These are phyloP conservation scores for Scrobipalpa costella DNA, from an alignment of 2,888 invertebrate genomes.

Conservation along the genomic window DNA sequence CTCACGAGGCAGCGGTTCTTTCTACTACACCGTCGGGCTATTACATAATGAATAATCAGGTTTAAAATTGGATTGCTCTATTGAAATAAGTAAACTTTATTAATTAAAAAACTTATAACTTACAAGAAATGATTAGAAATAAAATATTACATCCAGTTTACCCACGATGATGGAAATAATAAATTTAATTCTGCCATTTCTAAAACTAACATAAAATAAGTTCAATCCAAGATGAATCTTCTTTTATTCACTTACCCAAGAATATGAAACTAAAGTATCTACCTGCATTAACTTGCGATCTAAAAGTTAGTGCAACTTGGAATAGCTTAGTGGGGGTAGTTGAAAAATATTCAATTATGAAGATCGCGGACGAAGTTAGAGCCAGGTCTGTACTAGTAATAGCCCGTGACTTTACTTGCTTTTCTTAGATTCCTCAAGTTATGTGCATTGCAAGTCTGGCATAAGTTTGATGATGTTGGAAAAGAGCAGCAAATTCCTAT, in stretches of 20 bases:
- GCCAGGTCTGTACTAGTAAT: conserved; percentile 17
- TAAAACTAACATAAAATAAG: not conserved
- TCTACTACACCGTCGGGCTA: too few species aligned
- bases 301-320: conserved; percentile 5
- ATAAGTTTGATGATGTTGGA: too few species aligned
- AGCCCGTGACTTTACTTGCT: conserved; percentile 8
- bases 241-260: not conserved
- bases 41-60: too few species aligned
- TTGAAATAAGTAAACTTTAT: too few species aligned
- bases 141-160: too few species aligned
- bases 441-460: not conserved
- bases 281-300: not conserved
- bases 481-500: too few species aligned
- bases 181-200: too few species aligned
- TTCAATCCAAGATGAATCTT: not conserved
- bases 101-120: too few species aligned
- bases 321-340: not conserved
- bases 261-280: not conserved
- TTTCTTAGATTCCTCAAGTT: not conserved
- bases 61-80: too few species aligned
- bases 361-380: conserved; percentile 15
- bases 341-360: conserved; percentile 25
- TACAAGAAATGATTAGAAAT: too few species aligned
- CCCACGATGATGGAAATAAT: too few species aligned
- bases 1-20: too few species aligned